Percentiles rank a stretch among this genome's conserved stretches.
Conservation (phyloP, 2,113 vertebrate species). For the Pterocles gutturalis region DNA sequence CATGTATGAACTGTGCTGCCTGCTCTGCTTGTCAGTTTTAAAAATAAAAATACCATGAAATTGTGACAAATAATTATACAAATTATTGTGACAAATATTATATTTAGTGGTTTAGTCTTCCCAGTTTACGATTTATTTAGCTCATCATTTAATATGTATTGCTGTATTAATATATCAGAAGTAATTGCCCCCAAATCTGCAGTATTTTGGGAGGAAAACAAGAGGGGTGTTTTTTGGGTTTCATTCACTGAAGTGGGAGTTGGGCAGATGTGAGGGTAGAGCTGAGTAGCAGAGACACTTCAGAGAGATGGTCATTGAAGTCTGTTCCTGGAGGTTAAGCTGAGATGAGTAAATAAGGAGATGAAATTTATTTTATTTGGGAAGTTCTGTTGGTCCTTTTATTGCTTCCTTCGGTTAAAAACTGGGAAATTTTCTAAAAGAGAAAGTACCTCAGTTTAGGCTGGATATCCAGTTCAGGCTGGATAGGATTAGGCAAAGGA, state of each 20-base stretch:
- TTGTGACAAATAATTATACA: neutral
- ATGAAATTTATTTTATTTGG: neutral
- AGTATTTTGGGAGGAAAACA: neutral
- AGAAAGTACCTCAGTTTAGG: neutral
- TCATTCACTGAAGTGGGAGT: neutral
- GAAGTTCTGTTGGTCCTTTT: neutral
- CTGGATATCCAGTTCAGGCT: neutral
- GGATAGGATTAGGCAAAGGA: neutral
- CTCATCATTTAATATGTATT: neutral
- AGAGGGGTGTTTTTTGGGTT: neutral
- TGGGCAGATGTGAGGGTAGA: neutral
- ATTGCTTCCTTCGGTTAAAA: neutral
- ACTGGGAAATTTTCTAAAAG: neutral
- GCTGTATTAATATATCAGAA: neutral
- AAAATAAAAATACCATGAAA: neutral
- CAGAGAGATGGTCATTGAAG: neutral
- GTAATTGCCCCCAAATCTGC: neutral
- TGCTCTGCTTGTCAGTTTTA: neutral
- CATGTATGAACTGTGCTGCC: neutral
- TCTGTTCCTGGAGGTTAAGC: neutral
- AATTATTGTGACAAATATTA: neutral
- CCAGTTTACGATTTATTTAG: neutral
- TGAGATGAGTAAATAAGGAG: neutral
- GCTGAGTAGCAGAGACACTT: neutral
- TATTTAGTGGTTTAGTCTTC: neutral